Base-by-base conservation (phyloP, 2,797 vertebrate species). In the Siniperca scherzeri region DNA sequence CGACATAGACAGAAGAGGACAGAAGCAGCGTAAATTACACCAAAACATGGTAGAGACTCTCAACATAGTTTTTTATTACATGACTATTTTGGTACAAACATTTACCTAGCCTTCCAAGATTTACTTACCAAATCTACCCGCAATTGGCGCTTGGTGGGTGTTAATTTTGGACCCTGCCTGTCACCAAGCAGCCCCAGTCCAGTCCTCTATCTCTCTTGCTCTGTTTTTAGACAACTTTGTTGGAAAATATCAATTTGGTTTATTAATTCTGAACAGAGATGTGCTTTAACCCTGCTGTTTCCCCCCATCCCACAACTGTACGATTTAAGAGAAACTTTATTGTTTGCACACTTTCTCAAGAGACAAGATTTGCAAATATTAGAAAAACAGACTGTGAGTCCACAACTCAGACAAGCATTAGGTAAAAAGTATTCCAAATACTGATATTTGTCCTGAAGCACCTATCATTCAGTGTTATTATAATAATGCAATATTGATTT, bases 131-230 rank as follows among this genome's bases (percentile, higher is more conserved):
- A 36, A 36, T 36, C 36, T 36, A 36, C 36, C 36, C 36, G 5
- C 33, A 36, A 4, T 36, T 36, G 33, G 33, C 33, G 1, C 36
- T 36, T 36, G 36, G 36, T 36, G 36, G 36, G 7, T 36, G 36
- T 36, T 36, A 7, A 36, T 36, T 36, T 36, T 36, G 36, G 36
- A 36, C 36, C 36, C 36, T 36, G 36, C 52, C 65, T 77, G 74
- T 74, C 82, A 81, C 78, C 36, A 44, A 71, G 70, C 56, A 44
- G 53, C 53, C 40, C 12, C 42, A 52, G 61, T 83, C 56, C 11
- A 30, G 53, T 48, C 52, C 68, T 70, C 10, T 44, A 7, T 50
- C 3, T 57, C 16, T 22, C 8, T 59, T 22, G 2, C 25, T 68
- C 33, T 86, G 48, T 46, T 65, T 61, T 62, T 27, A 59, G 16